Percentiles rank a stretch among this genome's conserved stretches.
Evolutionary conservation across 2,113 vertebrate species (phyloP).

Genomic region (Glaucidium brasilianum): DNA sequence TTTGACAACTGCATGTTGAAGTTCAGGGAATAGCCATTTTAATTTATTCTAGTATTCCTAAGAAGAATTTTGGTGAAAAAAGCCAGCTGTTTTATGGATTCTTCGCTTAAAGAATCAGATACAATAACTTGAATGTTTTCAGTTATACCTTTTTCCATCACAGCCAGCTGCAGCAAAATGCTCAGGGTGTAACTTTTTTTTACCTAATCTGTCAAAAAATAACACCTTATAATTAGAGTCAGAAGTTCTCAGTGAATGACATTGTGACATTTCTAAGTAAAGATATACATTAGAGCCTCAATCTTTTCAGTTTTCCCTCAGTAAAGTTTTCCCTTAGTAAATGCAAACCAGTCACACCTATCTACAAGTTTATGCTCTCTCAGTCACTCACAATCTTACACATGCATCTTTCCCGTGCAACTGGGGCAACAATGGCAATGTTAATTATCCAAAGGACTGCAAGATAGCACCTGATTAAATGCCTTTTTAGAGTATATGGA

Average conservation of each 20-base stretch:
- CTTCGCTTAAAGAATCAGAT: not conserved
- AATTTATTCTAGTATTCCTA: not conserved
- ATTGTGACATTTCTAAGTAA: not conserved
- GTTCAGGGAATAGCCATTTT: not conserved
- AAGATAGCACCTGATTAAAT: not conserved
- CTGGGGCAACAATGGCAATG: not conserved
- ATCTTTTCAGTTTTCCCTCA: not conserved
- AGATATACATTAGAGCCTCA: not conserved
- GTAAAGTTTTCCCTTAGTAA: not conserved
- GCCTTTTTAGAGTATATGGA: not conserved
- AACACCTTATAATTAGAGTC: not conserved
- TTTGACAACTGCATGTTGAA: slow-evolving; percentile 1
- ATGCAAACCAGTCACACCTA: not conserved
- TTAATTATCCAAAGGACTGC: not conserved
- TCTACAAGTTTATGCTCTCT: not conserved
- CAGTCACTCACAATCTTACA: not conserved
- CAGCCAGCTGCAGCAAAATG: not conserved
- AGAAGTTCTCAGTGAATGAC: not conserved
- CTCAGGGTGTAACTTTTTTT: not conserved
- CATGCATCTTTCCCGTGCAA: slow-evolving; percentile 35
- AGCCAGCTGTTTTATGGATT: not conserved
- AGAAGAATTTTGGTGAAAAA: not conserved
- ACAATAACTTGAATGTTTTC: not conserved
- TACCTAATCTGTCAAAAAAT: not conserved
- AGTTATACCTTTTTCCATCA: not conserved